These are phyloP conservation scores for Chrosomus eos DNA, from an alignment of 2,797 vertebrate genomes.

Conservation along the genomic window DNA sequence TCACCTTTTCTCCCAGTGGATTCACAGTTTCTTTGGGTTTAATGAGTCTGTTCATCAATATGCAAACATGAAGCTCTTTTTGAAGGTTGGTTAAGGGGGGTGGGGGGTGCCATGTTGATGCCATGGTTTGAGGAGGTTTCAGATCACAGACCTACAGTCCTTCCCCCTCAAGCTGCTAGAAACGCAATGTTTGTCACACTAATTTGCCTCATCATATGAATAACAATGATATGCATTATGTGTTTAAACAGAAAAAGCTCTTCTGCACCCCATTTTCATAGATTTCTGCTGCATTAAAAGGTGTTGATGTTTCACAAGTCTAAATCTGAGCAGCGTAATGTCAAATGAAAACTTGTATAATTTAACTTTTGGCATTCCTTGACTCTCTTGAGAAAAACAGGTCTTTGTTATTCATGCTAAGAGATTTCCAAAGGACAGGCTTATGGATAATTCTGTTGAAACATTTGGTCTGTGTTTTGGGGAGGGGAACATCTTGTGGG, in stretches of 20 bases:
- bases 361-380: neutral
- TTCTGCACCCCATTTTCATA: conserved; percentile 2
- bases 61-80: neutral
- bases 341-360: neutral
- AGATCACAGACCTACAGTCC: neutral
- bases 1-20: conserved; percentile 24
- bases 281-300: neutral
- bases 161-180: neutral
- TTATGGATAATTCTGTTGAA: conserved; percentile 37
- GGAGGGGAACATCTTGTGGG: conserved; percentile 52
- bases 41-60: conserved; percentile 25
- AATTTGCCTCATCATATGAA: conserved; percentile 70
- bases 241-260: conserved; percentile 1
- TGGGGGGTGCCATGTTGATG: conserved; percentile 25
- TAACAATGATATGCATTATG: conserved; percentile 21
- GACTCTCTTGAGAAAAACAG: neutral
- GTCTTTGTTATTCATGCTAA: conserved; percentile 25
- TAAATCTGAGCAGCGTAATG: neutral
- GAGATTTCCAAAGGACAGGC: conserved; percentile 9
- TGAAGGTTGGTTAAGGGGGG: conserved; percentile 23
- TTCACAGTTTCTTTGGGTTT: conserved; percentile 2
- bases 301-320: neutral
- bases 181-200: conserved; percentile 53
- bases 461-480: conserved; percentile 50
- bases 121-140: conserved; percentile 26